Percentiles rank a stretch among this genome's conserved stretches.
These are phyloP conservation scores for Sylvilagus floridanus DNA, from an alignment of 2,797 vertebrate genomes.

Conservation along the genomic window DNA sequence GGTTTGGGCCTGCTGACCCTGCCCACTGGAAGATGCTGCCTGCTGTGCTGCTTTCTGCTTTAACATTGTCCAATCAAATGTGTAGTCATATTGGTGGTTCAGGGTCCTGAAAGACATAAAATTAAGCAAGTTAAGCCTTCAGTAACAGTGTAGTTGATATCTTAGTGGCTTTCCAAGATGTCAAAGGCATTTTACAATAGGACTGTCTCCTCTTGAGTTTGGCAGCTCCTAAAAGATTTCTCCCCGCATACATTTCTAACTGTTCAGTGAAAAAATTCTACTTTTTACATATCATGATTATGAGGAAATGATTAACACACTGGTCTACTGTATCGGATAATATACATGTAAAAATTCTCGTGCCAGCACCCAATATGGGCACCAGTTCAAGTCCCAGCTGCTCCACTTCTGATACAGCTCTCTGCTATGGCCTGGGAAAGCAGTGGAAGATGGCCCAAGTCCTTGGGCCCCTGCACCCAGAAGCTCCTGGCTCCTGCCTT, in stretches of 20 bases:
- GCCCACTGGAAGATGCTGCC: slow-evolving; percentile 99
- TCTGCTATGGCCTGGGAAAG: too few relatives aligned
- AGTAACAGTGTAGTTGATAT: neutral
- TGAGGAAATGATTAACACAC: neutral
- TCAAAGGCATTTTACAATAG: neutral
- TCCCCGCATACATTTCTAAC: neutral
- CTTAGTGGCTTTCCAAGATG: slow-evolving; percentile 7
- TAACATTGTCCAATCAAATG: slow-evolving; percentile 99
- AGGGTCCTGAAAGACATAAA: slow-evolving; percentile 91
- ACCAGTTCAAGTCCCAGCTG: too few relatives aligned
- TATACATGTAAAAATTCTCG: neutral
- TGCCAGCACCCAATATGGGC: too few relatives aligned
- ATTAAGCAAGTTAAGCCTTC: neutral
- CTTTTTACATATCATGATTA: neutral
- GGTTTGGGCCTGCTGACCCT: slow-evolving; percentile 99
- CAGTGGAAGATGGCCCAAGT: too few relatives aligned
- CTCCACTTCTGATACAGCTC: too few relatives aligned
- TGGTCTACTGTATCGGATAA: neutral
- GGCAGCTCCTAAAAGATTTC: neutral
- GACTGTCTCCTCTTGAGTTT: neutral
- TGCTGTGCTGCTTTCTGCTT: slow-evolving; percentile 99
- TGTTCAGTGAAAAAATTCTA: neutral
- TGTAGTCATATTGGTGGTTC: slow-evolving; percentile 99
- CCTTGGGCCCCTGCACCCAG: too few relatives aligned
- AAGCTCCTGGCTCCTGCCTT: too few relatives aligned